These are phyloP conservation scores for Mus caroli DNA, from an alignment of 2,797 vertebrate genomes.

Conservation along the genomic window DNA sequence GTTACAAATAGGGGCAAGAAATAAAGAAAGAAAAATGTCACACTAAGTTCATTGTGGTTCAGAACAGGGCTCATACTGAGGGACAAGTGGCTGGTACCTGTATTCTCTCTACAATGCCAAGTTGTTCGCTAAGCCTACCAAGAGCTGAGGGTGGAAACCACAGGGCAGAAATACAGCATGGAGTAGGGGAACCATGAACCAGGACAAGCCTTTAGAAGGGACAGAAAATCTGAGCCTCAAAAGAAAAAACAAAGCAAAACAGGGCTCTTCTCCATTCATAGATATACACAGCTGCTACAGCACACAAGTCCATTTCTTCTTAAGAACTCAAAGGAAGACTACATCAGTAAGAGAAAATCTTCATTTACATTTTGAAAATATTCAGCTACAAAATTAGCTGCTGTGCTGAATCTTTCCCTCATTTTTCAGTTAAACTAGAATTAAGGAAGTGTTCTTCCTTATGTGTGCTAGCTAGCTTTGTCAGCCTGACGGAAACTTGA, in stretches of 20 bases:
- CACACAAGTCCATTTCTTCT: background rate
- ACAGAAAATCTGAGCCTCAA: background rate
- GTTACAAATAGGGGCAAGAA: background rate
- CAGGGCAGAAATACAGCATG: background rate
- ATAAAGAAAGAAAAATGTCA: background rate
- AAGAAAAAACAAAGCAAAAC: background rate
- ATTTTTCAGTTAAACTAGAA: conserved; percentile 25
- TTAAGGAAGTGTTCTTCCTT: background rate
- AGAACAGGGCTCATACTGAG: background rate
- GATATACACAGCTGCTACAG: rapidly evolving
- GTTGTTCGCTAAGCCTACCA: background rate
- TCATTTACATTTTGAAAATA: conserved; percentile 39
- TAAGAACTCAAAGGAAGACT: background rate
- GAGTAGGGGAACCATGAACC: rapidly evolving
- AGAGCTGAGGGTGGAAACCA: background rate
- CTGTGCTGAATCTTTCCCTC: background rate
- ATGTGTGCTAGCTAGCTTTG: background rate
- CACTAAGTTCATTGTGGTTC: background rate
- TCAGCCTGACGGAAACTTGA: background rate
- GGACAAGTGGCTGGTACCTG: background rate
- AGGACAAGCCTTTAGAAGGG: background rate
- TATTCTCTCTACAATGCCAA: background rate
- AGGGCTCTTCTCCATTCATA: background rate
- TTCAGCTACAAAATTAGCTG: conserved; percentile 49
- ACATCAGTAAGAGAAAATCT: background rate